A percentile compares a stretch with the other conserved stretches of the same genome.
These are phyloP conservation scores for Peribatodes rhomboidaria DNA, from an alignment of 2,888 invertebrate genomes.

Conservation along the genomic window DNA sequence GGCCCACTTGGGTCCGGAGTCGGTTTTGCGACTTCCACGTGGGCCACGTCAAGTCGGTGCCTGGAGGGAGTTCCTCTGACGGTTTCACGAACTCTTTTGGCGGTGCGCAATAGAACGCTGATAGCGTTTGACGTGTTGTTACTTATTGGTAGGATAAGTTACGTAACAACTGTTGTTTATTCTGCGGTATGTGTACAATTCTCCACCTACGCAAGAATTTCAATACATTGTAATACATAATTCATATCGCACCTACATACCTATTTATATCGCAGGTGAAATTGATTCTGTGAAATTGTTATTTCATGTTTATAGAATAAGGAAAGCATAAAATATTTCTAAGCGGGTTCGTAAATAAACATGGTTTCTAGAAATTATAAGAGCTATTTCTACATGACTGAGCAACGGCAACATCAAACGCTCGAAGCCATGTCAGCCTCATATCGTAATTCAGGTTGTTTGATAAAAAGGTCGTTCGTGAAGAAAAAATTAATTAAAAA, in stretches of 20 bases:
- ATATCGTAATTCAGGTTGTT: background rate
- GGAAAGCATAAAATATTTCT: slow-evolving; percentile 10
- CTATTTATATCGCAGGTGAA: slow-evolving; percentile 25
- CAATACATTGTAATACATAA: slow-evolving; percentile 16
- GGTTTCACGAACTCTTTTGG: too few species aligned
- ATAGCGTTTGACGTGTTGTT: slow-evolving; percentile 11
- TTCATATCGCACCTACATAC: slow-evolving; percentile 16
- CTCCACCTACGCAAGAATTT: slow-evolving; percentile 24
- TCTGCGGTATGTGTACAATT: background rate
- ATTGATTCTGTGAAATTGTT: slow-evolving; percentile 32
- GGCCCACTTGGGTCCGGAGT: too few species aligned
- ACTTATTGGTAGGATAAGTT: background rate
- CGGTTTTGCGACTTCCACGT: too few species aligned
- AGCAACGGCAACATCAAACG: slow-evolving; percentile 1
- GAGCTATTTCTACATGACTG: slow-evolving; percentile 4
- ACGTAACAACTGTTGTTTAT: background rate
- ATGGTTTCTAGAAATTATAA: slow-evolving; percentile 15
- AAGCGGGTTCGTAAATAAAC: slow-evolving; percentile 17
- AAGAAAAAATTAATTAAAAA: slow-evolving; percentile 23
- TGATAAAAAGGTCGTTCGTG: background rate
- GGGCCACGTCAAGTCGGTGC: too few species aligned
- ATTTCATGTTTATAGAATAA: slow-evolving; percentile 29
- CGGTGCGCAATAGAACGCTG: slow-evolving; percentile 17
- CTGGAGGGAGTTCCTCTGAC: too few species aligned
- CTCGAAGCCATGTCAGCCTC: background rate